Conservation (phyloP, 2,113 vertebrate genomes). For the Albula goreensis region DNA sequence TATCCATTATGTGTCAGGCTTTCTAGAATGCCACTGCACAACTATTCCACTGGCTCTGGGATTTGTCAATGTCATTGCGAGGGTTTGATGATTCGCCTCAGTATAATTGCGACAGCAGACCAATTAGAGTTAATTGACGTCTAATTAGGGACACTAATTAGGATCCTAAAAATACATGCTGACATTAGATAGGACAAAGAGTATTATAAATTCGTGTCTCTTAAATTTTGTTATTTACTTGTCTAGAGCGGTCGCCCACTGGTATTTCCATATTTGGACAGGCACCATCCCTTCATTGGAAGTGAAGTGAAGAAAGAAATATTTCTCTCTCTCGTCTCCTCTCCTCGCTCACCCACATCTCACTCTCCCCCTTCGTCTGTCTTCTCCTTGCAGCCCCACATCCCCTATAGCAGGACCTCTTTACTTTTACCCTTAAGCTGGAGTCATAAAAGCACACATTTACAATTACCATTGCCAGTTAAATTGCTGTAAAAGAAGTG, state of each 20-base stretch:
- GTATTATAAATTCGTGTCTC: background rate
- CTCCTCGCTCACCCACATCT: background rate
- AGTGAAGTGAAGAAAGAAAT: background rate
- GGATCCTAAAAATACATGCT: background rate
- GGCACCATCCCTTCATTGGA: conserved; percentile 39
- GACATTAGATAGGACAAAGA: background rate
- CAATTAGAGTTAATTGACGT: conserved; percentile 7
- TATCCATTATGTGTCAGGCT: background rate
- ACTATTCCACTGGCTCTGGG: background rate
- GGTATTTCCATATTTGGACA: conserved; percentile 19
- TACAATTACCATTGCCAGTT: background rate
- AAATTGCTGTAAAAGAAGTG: background rate
- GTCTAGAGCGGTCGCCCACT: background rate
- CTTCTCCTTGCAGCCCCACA: background rate
- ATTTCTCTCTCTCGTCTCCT: background rate
- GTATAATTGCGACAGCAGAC: background rate
- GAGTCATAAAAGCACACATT: background rate
- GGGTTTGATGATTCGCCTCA: background rate
- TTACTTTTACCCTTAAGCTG: background rate
- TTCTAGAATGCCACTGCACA: background rate
- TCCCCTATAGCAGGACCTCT: background rate
- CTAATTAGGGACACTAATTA: background rate
- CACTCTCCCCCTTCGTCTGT: background rate
- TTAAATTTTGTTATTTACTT: background rate
- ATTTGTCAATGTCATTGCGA: background rate